These are phyloP conservation scores for Oeneis ivallda DNA, from an alignment of 2,888 invertebrate species.

Conservation along the genomic window DNA sequence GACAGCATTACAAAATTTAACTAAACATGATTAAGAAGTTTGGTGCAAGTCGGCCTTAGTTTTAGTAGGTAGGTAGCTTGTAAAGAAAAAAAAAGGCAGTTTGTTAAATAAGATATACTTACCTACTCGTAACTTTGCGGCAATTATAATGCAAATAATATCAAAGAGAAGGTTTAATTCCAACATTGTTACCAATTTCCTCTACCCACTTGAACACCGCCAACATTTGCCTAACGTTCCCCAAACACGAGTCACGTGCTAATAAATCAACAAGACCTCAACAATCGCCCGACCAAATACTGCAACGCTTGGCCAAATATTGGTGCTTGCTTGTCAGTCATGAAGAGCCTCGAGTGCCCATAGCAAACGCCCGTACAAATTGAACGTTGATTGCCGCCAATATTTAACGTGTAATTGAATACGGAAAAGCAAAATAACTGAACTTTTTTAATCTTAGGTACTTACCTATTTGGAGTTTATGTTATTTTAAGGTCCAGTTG, in stretches of 20 bases:
- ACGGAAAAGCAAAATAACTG: conserved; percentile 19
- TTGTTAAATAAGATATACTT: too few relatives aligned
- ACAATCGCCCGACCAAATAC: conserved; percentile 26
- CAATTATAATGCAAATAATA: too few relatives aligned
- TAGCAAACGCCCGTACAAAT: conserved; percentile 26
- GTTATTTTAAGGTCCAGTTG: conserved; percentile 14
- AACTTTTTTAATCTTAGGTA: conserved; percentile 11
- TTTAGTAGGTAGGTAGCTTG: too few relatives aligned
- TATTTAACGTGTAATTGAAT: conserved; percentile 40
- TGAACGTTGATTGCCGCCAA: conserved; percentile 35
- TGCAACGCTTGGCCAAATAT: conserved; percentile 30
- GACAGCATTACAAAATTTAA: too few relatives aligned
- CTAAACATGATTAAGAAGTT: too few relatives aligned
- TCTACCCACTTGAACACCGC: neutral
- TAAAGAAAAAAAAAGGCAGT: too few relatives aligned
- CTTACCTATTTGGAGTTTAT: conserved; percentile 3
- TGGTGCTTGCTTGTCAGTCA: conserved; percentile 27
- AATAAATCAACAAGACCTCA: conserved; percentile 32
- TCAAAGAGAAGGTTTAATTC: neutral
- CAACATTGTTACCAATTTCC: conserved; percentile 14
- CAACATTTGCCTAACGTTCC: conserved; percentile 25
- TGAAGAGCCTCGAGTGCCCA: conserved; percentile 30
- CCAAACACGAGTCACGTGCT: conserved; percentile 32
- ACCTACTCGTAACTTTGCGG: too few relatives aligned
- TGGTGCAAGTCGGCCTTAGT: too few relatives aligned